These are phyloP conservation scores for Zelleria hepariella DNA, from an alignment of 2,888 invertebrate species.

Conservation along the genomic window DNA sequence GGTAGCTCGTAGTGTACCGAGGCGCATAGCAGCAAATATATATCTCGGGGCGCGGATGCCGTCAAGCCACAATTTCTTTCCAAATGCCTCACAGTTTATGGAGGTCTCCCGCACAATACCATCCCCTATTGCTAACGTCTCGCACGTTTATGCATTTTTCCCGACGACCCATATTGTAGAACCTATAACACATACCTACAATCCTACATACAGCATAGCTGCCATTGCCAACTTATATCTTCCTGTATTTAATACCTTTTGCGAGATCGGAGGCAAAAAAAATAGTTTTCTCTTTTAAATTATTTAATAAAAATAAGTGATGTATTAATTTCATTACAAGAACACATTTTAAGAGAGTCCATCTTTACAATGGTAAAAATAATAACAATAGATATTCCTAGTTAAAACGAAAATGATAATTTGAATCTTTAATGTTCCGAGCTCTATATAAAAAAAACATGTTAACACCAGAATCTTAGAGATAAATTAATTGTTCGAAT, in stretches of 20 bases:
- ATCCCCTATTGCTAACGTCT: background rate
- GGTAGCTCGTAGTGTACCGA: background rate
- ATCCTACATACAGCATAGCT: too few species aligned
- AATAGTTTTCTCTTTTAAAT: conserved; percentile 34
- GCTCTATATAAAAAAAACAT: too few species aligned
- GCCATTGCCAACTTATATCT: too few species aligned
- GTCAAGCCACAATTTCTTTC: conserved; percentile 21
- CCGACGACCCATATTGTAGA: background rate
- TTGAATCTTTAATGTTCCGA: background rate
- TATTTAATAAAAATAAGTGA: conserved; percentile 71
- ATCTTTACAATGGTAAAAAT: conserved; percentile 32
- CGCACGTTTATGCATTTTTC: conserved; percentile 1
- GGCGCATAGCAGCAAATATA: background rate
- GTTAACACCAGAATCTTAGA: too few species aligned
- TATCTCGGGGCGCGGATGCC: background rate
- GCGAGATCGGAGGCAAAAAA: background rate
- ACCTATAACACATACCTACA: too few species aligned
- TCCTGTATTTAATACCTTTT: too few species aligned
- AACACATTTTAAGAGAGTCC: conserved; percentile 64
- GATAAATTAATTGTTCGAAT: too few species aligned
- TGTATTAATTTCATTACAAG: conserved; percentile 62
- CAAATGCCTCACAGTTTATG: conserved; percentile 16
- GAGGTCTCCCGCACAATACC: conserved; percentile 9
- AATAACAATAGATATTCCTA: conserved; percentile 15
- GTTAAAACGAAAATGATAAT: conserved; percentile 5